A percentile compares a stretch with the other conserved stretches of the same genome.
Evolutionary conservation across 2,888 invertebrate genomes (phyloP).

Genomic region (Julus scanicus): DNA sequence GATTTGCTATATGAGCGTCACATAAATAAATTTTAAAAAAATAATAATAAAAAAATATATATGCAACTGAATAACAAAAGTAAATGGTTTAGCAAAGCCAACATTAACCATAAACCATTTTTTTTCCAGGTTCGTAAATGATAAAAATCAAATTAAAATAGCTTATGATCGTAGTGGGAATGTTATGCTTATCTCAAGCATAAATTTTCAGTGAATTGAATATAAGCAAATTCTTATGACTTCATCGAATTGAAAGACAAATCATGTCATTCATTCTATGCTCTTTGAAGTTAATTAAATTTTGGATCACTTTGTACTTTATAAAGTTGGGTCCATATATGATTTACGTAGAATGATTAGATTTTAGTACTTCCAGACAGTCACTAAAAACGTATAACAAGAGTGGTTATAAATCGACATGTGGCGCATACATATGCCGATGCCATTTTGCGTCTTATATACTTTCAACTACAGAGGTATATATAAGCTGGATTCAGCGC

Average conservation of each 20-base stretch:
- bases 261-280: not conserved
- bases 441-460: too few relatives aligned
- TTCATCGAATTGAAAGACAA: not conserved
- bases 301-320: not conserved
- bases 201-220: not conserved
- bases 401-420: too few relatives aligned
- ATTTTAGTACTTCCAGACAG: not conserved
- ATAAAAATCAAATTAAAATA: not conserved
- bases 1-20: too few relatives aligned
- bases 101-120: too few relatives aligned
- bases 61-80: too few relatives aligned
- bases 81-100: too few relatives aligned
- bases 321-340: not conserved
- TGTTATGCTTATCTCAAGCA: not conserved
- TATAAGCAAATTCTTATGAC: not conserved
- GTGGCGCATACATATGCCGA: too few relatives aligned
- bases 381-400: too few relatives aligned
- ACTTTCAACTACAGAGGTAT: not conserved
- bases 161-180: not conserved
- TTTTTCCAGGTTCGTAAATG: not conserved
- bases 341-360: slow-evolving; percentile 15
- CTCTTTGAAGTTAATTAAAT: not conserved
- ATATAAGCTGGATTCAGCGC: not conserved
- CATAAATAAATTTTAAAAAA: too few relatives aligned
- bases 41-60: too few relatives aligned